Conservation (phyloP, 1,140 invertebrate species). For the Pseudomyrmex dendroicus region DNA sequence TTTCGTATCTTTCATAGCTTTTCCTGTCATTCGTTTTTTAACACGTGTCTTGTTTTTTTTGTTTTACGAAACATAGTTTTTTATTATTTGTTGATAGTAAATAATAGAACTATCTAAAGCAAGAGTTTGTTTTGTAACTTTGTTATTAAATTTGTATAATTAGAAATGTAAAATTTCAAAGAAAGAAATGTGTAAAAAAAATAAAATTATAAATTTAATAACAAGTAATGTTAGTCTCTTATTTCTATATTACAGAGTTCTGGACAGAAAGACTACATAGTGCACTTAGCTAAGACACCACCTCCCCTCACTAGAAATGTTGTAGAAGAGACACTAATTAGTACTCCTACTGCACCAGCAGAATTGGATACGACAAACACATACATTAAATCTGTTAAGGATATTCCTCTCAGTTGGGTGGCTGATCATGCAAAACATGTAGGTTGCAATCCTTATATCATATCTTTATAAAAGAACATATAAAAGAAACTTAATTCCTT, state of each 20-base stretch:
- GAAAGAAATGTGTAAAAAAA: not conserved
- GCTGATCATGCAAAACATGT: constrained; percentile 90
- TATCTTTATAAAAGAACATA: not conserved
- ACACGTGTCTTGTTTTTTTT: too few relatives aligned
- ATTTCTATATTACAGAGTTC: constrained; percentile 84
- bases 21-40: not conserved
- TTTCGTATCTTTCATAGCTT: constrained; percentile 53
- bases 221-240: constrained; percentile 21
- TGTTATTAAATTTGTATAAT: too few relatives aligned
- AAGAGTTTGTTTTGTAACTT: too few relatives aligned
- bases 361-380: constrained; percentile 70
- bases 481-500: constrained; percentile 26
- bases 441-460: constrained; percentile 30
- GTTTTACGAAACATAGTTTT: too few relatives aligned
- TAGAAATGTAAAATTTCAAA: not conserved
- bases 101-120: not conserved
- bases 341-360: constrained; percentile 57
- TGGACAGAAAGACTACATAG: constrained; percentile 88
- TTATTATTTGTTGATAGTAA: not conserved
- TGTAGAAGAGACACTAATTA: constrained; percentile 79
- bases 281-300: constrained; percentile 90
- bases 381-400: constrained; percentile 81
- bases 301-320: constrained; percentile 85
- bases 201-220: not conserved
- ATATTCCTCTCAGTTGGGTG: constrained; percentile 87